Conservation (phyloP, 2,888 invertebrate species). For the Lycophotia porphyrea region DNA sequence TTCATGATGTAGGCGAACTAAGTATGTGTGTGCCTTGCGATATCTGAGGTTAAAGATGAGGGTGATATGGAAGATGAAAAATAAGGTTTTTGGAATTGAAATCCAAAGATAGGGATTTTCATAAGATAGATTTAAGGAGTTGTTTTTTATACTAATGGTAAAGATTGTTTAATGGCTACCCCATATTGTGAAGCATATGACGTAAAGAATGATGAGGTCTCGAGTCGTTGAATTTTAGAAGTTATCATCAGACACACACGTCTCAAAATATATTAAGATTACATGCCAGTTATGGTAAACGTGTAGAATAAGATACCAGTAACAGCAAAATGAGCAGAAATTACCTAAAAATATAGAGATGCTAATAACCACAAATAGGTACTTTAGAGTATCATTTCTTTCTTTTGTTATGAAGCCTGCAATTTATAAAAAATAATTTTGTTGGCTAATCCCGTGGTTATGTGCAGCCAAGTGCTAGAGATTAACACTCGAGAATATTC, state of each 20-base stretch:
- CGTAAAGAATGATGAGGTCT: background rate
- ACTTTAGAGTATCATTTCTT: background rate
- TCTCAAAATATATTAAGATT: background rate
- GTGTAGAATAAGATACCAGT: background rate
- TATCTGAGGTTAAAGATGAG: background rate
- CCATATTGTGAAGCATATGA: background rate
- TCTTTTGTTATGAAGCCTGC: background rate
- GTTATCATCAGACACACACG: background rate
- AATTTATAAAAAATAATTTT: conserved; percentile 1
- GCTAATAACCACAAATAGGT: background rate
- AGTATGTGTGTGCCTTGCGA: conserved; percentile 11
- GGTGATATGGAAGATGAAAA: background rate
- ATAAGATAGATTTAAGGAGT: background rate
- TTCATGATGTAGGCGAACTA: conserved; percentile 7
- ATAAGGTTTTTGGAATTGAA: background rate
- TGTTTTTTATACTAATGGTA: background rate
- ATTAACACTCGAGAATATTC: conserved; percentile 36
- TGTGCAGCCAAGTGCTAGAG: conserved; percentile 23
- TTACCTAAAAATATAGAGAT: background rate
- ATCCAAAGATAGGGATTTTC: background rate
- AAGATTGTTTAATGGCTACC: background rate
- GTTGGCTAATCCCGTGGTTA: background rate
- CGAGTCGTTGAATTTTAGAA: background rate
- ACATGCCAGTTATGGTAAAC: background rate
- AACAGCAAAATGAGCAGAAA: background rate